These are phyloP conservation scores for Psittacula cyanocephala DNA, from an alignment of 2,113 vertebrate species.

Conservation along the genomic window DNA sequence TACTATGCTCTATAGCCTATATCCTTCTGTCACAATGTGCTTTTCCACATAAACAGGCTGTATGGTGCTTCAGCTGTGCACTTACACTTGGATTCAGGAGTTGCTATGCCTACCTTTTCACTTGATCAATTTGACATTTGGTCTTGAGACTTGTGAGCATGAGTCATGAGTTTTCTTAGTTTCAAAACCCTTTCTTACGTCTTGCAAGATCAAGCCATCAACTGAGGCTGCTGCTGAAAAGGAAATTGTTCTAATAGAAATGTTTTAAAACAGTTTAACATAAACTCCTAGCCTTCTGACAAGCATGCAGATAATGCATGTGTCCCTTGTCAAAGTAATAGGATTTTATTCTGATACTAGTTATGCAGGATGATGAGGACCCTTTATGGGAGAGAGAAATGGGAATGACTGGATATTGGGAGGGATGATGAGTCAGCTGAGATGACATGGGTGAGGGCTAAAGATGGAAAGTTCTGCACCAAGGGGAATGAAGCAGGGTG, in stretches of 20 bases:
- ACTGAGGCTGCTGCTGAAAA: neutral
- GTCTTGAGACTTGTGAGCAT: neutral
- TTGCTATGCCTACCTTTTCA: neutral
- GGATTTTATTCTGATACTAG: neutral
- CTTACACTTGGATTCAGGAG: neutral
- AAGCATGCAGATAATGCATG: neutral
- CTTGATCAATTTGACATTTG: neutral
- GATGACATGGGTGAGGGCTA: neutral
- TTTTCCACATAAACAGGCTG: neutral
- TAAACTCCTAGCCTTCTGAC: neutral
- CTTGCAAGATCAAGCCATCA: neutral
- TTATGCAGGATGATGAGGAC: neutral
- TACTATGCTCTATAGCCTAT: neutral
- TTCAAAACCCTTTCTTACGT: neutral
- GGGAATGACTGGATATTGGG: neutral
- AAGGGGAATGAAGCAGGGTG: rapidly evolving
- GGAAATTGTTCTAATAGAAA: neutral
- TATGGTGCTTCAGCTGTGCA: neutral
- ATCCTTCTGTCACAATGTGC: neutral
- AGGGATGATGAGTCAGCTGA: neutral
- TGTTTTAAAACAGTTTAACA: neutral
- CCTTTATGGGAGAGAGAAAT: neutral
- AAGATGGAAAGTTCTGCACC: neutral
- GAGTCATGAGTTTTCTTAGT: neutral
- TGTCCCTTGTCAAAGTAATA: neutral